Evolutionary conservation across 2,888 invertebrate species (phyloP).

Genomic region (Apodemia hepburni): DNA sequence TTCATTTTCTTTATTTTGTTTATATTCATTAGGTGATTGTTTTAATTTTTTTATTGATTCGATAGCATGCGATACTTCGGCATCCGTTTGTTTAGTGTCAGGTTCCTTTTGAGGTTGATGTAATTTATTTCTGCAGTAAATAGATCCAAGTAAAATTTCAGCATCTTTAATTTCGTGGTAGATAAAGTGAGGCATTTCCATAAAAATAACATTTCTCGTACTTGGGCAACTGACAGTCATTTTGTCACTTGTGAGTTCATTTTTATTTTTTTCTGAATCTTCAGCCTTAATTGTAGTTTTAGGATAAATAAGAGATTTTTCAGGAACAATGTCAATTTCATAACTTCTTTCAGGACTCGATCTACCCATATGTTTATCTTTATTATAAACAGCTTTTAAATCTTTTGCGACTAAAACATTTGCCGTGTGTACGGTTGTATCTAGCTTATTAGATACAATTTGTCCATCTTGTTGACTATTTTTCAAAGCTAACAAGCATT

Average conservation of each 20-base stretch:
- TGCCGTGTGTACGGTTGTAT: neutral
- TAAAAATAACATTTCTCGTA: constrained; percentile 28
- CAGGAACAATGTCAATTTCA: neutral
- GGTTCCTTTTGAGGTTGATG: constrained; percentile 5
- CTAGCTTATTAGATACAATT: neutral
- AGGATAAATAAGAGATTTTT: neutral
- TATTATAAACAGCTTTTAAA: neutral
- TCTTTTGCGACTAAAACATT: neutral
- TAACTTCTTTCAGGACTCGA: neutral
- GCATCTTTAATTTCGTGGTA: constrained; percentile 49
- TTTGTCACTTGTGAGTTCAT: neutral
- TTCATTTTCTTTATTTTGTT: neutral
- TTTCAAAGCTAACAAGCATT: constrained; percentile 25
- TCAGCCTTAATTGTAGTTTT: neutral
- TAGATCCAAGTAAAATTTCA: constrained; percentile 40
- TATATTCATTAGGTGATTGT: neutral
- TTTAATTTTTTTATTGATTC: neutral
- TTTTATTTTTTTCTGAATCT: neutral
- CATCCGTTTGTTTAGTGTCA: neutral
- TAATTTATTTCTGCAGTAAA: constrained; percentile 29
- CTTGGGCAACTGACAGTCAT: neutral
- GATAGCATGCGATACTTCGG: neutral
- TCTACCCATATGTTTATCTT: neutral
- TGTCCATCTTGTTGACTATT: neutral
- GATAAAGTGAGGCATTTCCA: constrained; percentile 40